Percentiles rank a stretch among this genome's conserved stretches.
phyloP scores from a whole-genome alignment of 2,113 vertebrate genomes.

The Catharus fuscescens region DNA sequence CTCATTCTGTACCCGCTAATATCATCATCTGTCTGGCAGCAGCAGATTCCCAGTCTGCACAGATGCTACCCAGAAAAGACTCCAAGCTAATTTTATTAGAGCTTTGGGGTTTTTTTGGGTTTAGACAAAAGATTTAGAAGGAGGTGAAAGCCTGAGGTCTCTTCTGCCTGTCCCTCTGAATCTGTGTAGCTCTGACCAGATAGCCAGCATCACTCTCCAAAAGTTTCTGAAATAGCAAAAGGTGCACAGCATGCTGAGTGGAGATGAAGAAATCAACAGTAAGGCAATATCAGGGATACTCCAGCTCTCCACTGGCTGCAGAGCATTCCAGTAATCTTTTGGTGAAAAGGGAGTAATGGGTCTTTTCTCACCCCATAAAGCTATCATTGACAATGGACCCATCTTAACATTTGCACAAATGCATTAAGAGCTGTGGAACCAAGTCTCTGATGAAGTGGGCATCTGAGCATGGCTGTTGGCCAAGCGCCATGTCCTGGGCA shows the following conservation, averaged over 20 bases:
- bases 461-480: neutral
- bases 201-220: neutral
- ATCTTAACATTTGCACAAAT: neutral
- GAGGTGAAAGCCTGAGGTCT: neutral
- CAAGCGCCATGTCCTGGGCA: neutral
- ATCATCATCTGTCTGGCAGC: neutral
- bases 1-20: neutral
- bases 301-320: neutral
- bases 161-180: neutral
- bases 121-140: neutral
- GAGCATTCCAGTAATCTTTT: neutral
- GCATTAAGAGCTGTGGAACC: neutral
- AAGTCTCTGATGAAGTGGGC: neutral
- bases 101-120: neutral
- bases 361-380: neutral
- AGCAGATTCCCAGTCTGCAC: neutral
- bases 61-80: neutral
- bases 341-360: neutral
- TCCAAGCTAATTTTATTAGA: conserved; percentile 10
- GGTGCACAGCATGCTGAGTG: neutral
- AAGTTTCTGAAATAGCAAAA: neutral
- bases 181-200: neutral
- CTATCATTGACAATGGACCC: neutral
- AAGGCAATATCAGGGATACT: neutral
- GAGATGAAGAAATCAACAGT: neutral